Evolutionary conservation across 2,113 vertebrate genomes (phyloP), one percentile per base, ranked within the genome.

Genomic region (Copsychus sechellarum): DNA sequence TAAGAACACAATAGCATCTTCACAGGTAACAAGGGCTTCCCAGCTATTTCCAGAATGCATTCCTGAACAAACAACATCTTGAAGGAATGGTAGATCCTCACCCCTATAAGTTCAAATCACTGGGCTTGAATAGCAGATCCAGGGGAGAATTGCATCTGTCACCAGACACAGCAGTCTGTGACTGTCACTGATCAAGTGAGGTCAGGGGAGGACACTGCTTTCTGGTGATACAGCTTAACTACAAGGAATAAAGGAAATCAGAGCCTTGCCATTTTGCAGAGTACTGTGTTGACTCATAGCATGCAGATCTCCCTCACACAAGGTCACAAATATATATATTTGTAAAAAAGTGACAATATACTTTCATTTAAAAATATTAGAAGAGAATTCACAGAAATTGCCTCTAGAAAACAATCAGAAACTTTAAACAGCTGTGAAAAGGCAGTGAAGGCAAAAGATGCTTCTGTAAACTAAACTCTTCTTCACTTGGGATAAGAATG

Each of bases 171-270:
- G 82, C 48, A 66, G 21, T 7, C 38, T 62, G 74, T 67, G 66
- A 11, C 54, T 77, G 54, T n/a, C 81, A 14, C 67, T 56, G 54
- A 43, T 50, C 67, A 62, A 12, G 33, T 0, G 3, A 80, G 77
- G 71, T 82, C 84, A 82, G 66, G 80, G 54, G 24, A 91, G 67
- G 79, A 92, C 42, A 58, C 47, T 62, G n/a, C 57, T 90, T 94
- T 80, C 78, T 66, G 54, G 58, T 42, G 61, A 61, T 26, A 76
- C 4, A 53, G 14, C 53, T 79, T 87, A 80, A 90, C 78, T 69
- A 56, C 45, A 82, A 24, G 42, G 23, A 65, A 19, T 54, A 29
- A 50, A 57, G 45, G 43, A 79, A 89, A 65, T 15, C 7, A 43
- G 58, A 76, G 51, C 48, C n/a, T 48, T 58, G 69, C 8, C 25